phyloP scores from a whole-genome alignment of 1,140 invertebrate species.

The Caerostris extrusa region DNA sequence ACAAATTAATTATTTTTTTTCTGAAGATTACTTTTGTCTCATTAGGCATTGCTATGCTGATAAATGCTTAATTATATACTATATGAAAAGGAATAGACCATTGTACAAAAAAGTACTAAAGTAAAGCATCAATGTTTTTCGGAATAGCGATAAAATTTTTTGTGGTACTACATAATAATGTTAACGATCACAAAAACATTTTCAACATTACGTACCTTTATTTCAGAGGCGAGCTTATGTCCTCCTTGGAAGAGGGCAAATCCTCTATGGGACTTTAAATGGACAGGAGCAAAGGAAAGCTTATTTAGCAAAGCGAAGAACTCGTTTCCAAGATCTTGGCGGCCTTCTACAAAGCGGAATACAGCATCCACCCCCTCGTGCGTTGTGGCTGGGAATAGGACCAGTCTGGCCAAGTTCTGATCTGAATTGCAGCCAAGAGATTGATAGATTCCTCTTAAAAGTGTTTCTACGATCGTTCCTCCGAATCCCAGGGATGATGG shows the following conservation, averaged over 20 bases:
- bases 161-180: background rate
- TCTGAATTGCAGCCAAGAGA: background rate
- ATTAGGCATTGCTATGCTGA: no score
- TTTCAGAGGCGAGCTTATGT: background rate
- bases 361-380: constrained; percentile 82
- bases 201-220: background rate
- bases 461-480: constrained; percentile 95
- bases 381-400: constrained; percentile 82
- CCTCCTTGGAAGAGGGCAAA: background rate
- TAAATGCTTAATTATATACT: no score
- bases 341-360: constrained; percentile 80
- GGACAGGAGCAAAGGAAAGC: background rate
- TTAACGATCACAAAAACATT: background rate
- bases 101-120: no score
- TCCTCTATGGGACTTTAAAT: background rate
- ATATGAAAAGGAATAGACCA: no score
- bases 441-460: constrained; percentile 86
- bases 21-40: no score
- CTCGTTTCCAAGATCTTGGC: background rate
- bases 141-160: background rate
- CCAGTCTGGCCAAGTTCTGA: constrained; percentile 79
- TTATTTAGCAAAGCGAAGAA: constrained; percentile 41
- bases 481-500: constrained; percentile 97
- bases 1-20: no score
- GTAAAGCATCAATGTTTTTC: no score